Evolutionary conservation across 1,140 invertebrate species (phyloP), one percentile per base, ranked within the genome.

Genomic region (Aethina tumida): DNA sequence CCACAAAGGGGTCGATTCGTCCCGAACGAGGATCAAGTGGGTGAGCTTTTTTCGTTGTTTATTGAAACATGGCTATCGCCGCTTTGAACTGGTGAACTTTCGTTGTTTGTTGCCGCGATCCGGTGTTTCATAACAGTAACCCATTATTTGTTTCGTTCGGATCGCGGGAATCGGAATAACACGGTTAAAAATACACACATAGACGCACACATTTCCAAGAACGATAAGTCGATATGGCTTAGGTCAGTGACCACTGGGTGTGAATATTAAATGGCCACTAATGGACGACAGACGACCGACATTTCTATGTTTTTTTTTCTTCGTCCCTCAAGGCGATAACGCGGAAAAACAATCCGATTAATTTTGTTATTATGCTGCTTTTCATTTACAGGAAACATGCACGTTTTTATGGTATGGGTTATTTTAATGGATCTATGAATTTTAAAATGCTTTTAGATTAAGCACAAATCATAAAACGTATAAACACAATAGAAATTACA

Each of bases 61-160:
- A 26, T n/a, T n/a, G 5, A n/a, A 26, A 26, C 13, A 26, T 26
- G n/a, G 14, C 13, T 26, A 13, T 26, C 13, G 21, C 24, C 13
- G 24, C n/a, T 24, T 24, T 24, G n/a, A 10, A 26, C n/a, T 10
- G 14, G 24, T 13, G 14, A 26, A 26, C 13, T 10, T 26, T 13
- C n/a, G 2, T 10, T 2, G 24, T 26, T 26, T 13, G 2, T 26
- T 26, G 2, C 24, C 13, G 24, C 13, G n/a, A 26, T 10, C 24
- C n/a, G n/a, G n/a, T n/a, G n/a, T 26, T 26, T 26, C 24, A 26
- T 26, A 26, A 26, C 24, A 26, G n/a, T 26, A 26, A 26, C 24
- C 24, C 24, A 26, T 26, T 10, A 26, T 26, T 26, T 26, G 14
- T 26, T 13, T n/a, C 2, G n/a, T 26, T n/a, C 24, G 24, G 14